These are phyloP conservation scores for Aphelinus atriplicis DNA, from an alignment of 1,140 invertebrate species.

Conservation along the genomic window DNA sequence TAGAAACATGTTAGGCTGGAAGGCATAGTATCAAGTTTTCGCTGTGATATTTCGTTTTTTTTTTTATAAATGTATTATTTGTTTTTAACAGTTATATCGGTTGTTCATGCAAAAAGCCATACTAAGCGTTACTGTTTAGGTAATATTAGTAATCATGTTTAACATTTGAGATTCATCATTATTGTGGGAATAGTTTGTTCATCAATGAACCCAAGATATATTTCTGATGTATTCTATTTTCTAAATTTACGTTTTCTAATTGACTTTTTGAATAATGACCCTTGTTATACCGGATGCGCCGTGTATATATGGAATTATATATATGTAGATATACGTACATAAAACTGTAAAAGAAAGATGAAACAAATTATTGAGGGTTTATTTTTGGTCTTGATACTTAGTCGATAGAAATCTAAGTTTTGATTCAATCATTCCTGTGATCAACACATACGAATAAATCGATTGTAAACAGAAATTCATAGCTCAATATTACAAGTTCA, in stretches of 20 bases:
- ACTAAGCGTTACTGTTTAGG: not conserved
- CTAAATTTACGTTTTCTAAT: not conserved
- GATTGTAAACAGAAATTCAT: not conserved
- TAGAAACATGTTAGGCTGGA: not conserved
- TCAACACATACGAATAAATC: not conserved
- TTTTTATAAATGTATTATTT: not conserved
- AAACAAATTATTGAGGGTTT: no score
- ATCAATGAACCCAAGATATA: no score
- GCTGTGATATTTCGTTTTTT: constrained; percentile 11
- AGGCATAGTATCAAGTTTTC: not conserved
- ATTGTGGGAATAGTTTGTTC: not conserved
- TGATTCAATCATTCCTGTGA: not conserved
- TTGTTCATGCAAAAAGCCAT: not conserved
- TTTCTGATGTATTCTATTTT: not conserved
- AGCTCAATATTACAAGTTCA: not conserved
- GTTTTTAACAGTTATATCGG: not conserved
- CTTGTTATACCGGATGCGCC: no score
- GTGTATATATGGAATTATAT: no score
- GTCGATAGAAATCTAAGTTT: not conserved
- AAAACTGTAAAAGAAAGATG: no score
- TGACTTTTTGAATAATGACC: not conserved
- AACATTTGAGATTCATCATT: not conserved
- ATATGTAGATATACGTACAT: no score
- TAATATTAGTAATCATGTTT: no score
- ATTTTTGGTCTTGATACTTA: no score